Percentiles rank a stretch among this genome's conserved stretches.
These are phyloP conservation scores for Spheniscus mendiculus DNA, from an alignment of 2,113 vertebrate species.

Conservation along the genomic window DNA sequence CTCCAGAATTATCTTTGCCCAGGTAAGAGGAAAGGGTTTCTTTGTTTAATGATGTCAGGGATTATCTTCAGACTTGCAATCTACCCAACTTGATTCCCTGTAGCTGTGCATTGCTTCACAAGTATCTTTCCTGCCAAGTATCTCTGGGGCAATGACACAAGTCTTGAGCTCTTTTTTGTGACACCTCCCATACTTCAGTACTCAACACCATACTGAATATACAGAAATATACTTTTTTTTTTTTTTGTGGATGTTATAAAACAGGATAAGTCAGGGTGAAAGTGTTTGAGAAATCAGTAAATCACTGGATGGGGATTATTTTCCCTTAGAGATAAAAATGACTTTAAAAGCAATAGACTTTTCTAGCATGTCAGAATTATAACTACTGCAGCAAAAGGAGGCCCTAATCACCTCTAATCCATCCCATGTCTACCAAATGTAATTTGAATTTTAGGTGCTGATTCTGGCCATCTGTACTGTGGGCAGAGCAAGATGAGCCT, in stretches of 20 bases:
- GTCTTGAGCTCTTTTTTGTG: not conserved
- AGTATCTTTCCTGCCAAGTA: not conserved
- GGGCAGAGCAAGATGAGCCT: slow-evolving; percentile 4
- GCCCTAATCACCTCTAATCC: slow-evolving; percentile 1
- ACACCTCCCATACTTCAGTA: not conserved
- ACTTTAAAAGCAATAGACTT: not conserved
- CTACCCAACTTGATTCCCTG: not conserved
- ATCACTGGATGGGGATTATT: not conserved
- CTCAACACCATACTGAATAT: not conserved
- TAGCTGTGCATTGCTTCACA: fast-evolving
- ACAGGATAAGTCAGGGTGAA: not conserved
- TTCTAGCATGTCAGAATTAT: not conserved
- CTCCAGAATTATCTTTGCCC: not conserved
- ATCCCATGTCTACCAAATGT: not conserved
- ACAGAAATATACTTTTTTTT: not conserved
- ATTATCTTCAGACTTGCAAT: not conserved
- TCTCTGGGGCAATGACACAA: not conserved
- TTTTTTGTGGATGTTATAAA: not conserved
- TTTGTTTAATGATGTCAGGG: not conserved
- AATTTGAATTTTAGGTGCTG: slow-evolving; percentile 15
- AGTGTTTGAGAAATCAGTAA: not conserved
- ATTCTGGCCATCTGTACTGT: slow-evolving; percentile 43
- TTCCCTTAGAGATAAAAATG: not conserved
- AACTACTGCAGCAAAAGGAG: not conserved
- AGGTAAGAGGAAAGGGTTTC: not conserved